Conservation (phyloP, 2,797 vertebrate genomes). For the Molossus molossus region DNA sequence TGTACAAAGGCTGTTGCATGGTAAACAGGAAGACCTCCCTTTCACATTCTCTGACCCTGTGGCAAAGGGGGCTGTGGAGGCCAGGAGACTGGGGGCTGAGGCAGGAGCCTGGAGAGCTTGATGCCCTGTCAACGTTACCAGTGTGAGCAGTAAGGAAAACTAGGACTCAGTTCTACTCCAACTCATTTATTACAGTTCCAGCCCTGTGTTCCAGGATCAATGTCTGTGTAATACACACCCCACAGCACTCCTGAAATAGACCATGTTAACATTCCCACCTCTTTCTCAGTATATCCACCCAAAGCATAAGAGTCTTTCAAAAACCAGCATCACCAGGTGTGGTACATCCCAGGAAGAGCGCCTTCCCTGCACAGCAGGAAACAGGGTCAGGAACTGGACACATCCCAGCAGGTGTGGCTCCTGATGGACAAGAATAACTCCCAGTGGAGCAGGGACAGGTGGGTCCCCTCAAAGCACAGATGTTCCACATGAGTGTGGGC, state of each 20-base stretch:
- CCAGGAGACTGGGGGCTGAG: background rate
- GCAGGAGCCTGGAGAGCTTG: fast-evolving
- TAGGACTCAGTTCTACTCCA: conserved; percentile 11
- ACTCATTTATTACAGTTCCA: conserved; percentile 87
- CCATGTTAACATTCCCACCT: too few species aligned
- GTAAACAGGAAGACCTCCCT: background rate
- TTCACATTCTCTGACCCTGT: background rate
- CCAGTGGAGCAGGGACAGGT: too few species aligned
- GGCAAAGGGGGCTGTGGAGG: background rate
- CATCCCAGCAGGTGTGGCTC: too few species aligned
- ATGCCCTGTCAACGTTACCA: fast-evolving
- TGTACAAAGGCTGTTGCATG: too few species aligned
- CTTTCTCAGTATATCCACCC: background rate
- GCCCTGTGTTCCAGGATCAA: conserved; percentile 78
- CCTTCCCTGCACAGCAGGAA: too few species aligned
- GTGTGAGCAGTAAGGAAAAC: background rate
- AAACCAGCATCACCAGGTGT: too few species aligned
- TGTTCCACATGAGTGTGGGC: too few species aligned
- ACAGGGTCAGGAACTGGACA: too few species aligned
- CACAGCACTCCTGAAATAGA: conserved; percentile 75
- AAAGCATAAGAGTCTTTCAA: too few species aligned
- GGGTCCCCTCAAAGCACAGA: too few species aligned
- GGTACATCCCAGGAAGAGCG: too few species aligned
- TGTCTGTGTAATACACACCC: conserved; percentile 76
- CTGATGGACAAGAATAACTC: too few species aligned